phyloP scores from a whole-genome alignment of 2,113 vertebrate species.

The Reinhardtius hippoglossoides region DNA sequence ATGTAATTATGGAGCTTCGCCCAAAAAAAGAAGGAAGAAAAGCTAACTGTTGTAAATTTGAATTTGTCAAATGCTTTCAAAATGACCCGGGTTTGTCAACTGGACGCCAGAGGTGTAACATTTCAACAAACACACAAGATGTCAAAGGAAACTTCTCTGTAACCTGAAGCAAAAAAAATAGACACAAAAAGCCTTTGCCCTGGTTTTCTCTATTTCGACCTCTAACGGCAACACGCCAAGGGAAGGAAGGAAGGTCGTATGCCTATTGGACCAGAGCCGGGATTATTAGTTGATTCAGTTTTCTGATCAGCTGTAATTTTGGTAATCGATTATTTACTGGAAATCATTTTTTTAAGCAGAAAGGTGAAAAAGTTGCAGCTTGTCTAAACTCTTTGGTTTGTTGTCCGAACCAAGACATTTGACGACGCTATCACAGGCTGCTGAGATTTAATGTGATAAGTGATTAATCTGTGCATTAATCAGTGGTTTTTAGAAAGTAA shows the following conservation, averaged over 20 bases:
- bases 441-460: too few relatives aligned
- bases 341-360: too few relatives aligned
- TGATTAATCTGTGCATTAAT: too few relatives aligned
- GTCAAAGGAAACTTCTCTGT: constrained; percentile 5
- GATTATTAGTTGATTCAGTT: too few relatives aligned
- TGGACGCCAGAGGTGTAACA: neutral
- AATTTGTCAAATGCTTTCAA: neutral
- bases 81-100: neutral
- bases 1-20: too few relatives aligned
- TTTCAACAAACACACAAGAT: neutral
- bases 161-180: constrained; percentile 5
- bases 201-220: neutral
- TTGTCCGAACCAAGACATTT: too few relatives aligned
- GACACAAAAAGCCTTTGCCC: neutral
- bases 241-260: neutral
- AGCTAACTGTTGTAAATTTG: constrained; percentile 12
- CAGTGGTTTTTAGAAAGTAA: too few relatives aligned
- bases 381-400: too few relatives aligned
- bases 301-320: too few relatives aligned
- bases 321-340: too few relatives aligned
- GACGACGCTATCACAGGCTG: too few relatives aligned
- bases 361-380: too few relatives aligned
- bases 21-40: neutral
- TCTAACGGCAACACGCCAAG: neutral
- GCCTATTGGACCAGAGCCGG: neutral